Evolutionary conservation across 2,113 vertebrate genomes (phyloP), one percentile per base, ranked within the genome.

Genomic region (Laterallus jamaicensis): DNA sequence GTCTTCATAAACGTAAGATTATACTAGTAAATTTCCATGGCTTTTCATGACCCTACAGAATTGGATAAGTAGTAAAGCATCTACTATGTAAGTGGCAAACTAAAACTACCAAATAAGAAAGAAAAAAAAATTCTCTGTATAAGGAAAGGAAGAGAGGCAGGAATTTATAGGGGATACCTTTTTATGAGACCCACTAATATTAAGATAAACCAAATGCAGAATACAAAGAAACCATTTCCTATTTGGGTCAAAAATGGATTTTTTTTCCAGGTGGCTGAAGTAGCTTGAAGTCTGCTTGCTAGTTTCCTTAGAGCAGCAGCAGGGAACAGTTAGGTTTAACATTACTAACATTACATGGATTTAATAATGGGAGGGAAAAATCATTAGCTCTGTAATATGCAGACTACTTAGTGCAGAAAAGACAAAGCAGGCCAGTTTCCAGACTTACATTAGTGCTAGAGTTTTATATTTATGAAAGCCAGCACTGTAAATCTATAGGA

Each of bases 311-410:
- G 26, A 83, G 44, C 29, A 76, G 47, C 31, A 74, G 50, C 6
- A 2, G 32, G 50, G 21, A 70, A 87, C 66, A 74, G 59, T 74
- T 37, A 74, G 17, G 8, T 84, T 90, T 93, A 83, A 86, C 50
- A 67, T 73, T 63, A 80, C 31, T 75, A 78, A 80, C 42, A 60
- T 86, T 74, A 86, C 10, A 70, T 39, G 31, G 56, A 90, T 84
- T 88, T 90, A 81, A 52, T 64, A 95, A 81, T 31, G 37, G 49
- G 18, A 90, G 35, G 80, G 77, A 81, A 83, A 94, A 94, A 56
- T 68, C 54, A 90, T 88, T 75, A 88, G 20, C 31, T 74, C 60
- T 75, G 60, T 49, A 93, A 77, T 42, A 55, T 25, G 52, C 42
- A 86, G 80, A 35, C 76, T 81, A 62, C 52, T 29, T 52, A 81